phyloP scores from a whole-genome alignment of 2,888 invertebrate genomes.

The Aleiodes testaceus region DNA sequence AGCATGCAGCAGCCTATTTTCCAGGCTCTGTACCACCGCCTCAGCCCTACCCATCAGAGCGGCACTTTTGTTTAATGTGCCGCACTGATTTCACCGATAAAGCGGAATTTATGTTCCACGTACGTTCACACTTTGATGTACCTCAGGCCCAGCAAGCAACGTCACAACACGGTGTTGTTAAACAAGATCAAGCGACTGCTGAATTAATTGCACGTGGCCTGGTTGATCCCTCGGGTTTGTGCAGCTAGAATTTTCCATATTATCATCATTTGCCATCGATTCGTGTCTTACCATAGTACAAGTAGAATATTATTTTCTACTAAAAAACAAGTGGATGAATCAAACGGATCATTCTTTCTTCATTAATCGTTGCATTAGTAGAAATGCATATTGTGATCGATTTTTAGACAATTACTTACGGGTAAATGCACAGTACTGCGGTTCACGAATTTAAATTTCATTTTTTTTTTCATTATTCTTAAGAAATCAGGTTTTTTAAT shows the following conservation, averaged over 20 bases:
- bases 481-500: not conserved
- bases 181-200: slow-evolving; percentile 68
- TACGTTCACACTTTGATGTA: slow-evolving; percentile 78
- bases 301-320: slow-evolving; percentile 43
- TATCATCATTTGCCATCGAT: slow-evolving; percentile 62
- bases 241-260: slow-evolving; percentile 67
- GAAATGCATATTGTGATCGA: slow-evolving; percentile 63
- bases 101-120: slow-evolving; percentile 82
- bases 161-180: slow-evolving; percentile 58
- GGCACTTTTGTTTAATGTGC: slow-evolving; percentile 79
- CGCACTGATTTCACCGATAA: slow-evolving; percentile 80
- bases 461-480: slow-evolving; percentile 1
- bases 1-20: slow-evolving; percentile 71
- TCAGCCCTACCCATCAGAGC: slow-evolving; percentile 68
- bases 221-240: slow-evolving; percentile 69
- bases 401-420: slow-evolving; percentile 55
- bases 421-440: slow-evolving; percentile 51
- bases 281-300: slow-evolving; percentile 69
- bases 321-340: slow-evolving; percentile 12
- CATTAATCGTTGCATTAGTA: slow-evolving; percentile 48
- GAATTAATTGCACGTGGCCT: slow-evolving; percentile 70
- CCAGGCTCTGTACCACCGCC: slow-evolving; percentile 67
- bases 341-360: slow-evolving; percentile 34
- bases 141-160: slow-evolving; percentile 62
- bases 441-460: slow-evolving; percentile 22